These are phyloP conservation scores for Timema podura DNA, from an alignment of 2,888 invertebrate genomes.

Conservation along the genomic window DNA sequence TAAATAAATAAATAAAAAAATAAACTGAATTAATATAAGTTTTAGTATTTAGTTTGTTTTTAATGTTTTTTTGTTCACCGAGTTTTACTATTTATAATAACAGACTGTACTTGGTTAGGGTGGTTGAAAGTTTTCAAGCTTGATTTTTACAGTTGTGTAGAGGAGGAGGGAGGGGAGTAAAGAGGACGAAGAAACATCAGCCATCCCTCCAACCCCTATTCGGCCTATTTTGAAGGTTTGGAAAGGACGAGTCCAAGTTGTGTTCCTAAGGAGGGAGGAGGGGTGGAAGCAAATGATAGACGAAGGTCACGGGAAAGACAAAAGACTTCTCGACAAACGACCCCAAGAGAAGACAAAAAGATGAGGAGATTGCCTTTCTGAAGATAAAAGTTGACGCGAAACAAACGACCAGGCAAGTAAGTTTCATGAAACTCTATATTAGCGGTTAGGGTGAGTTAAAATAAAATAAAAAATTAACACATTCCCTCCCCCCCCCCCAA, in stretches of 20 bases:
- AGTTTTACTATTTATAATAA: too few species aligned
- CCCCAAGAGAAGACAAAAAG: constrained; percentile 5
- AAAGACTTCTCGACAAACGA: background rate
- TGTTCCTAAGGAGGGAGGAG: background rate
- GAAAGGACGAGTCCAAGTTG: constrained; percentile 12
- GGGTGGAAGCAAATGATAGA: constrained; percentile 11
- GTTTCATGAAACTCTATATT: too few species aligned
- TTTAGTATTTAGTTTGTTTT: too few species aligned
- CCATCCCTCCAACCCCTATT: background rate
- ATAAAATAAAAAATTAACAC: too few species aligned
- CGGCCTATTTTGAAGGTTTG: constrained; percentile 13
- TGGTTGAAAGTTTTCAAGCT: constrained; percentile 6
- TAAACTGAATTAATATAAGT: too few species aligned
- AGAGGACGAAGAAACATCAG: constrained; percentile 8
- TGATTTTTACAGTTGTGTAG: background rate
- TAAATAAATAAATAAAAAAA: too few species aligned
- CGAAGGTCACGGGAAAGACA: constrained; percentile 14
- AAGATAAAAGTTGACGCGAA: background rate
- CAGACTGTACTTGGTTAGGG: background rate
- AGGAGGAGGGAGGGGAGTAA: background rate
- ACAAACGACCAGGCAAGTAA: background rate
- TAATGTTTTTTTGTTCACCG: too few species aligned
- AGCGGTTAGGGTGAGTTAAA: too few species aligned
- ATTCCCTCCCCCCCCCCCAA: background rate
- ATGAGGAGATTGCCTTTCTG: background rate